Percentiles rank a stretch among this genome's conserved stretches.
phyloP scores from a whole-genome alignment of 53 echinoderm and acorn worm species.

The Echinometra lucunter region DNA sequence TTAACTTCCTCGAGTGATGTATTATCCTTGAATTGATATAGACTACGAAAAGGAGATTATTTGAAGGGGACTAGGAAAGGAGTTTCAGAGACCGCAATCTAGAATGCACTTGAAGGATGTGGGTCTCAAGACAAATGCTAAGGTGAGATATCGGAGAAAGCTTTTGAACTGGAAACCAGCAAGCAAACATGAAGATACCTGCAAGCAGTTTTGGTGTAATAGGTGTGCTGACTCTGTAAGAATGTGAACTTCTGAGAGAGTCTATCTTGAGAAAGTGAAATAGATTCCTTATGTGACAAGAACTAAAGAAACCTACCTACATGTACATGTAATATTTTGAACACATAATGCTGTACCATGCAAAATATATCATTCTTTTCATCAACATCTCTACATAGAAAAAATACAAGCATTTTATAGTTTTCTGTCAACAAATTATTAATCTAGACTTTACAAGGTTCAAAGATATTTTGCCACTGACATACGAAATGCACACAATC shows the following conservation, averaged over 20 bases:
- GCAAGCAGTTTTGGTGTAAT: not conserved
- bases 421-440: not conserved
- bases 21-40: not conserved
- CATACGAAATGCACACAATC: not conserved
- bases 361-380: not conserved
- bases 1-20: no score
- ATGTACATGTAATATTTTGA: not conserved
- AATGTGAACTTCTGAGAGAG: not conserved
- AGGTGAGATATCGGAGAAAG: not conserved
- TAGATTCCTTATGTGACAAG: not conserved
- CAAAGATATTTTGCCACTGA: not conserved
- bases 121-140: not conserved
- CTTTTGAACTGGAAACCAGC: not conserved
- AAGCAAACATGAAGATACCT: slow-evolving; percentile 22
- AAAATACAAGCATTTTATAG: not conserved
- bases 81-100: not conserved
- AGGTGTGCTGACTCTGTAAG: not conserved
- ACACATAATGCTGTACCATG: no score
- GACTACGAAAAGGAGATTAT: slow-evolving; percentile 17
- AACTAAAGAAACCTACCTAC: no score
- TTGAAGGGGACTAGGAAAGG: slow-evolving; percentile 26
- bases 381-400: not conserved
- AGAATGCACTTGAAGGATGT: not conserved
- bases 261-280: not conserved
- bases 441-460: no score